Conservation (phyloP, 2,113 vertebrate species). For the Brachyhypopomus occidentalis region DNA sequence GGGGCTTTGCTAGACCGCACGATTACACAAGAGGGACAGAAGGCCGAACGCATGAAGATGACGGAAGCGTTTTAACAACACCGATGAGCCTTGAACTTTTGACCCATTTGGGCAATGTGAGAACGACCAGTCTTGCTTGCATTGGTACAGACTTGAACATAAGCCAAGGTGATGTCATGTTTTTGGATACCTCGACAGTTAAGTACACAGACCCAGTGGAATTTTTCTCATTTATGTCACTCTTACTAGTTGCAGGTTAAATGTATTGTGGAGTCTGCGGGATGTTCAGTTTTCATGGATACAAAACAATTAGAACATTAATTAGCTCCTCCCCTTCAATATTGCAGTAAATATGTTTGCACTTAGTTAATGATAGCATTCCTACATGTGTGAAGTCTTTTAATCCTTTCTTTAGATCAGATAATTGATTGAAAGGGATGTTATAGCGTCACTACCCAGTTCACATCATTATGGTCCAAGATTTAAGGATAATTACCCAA, state of each 20-base stretch:
- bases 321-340: constrained; percentile 21
- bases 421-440: background rate
- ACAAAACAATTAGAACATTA: background rate
- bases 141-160: background rate
- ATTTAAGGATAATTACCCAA: background rate
- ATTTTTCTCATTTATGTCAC: background rate
- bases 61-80: background rate
- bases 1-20: background rate
- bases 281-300: background rate
- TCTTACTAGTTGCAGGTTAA: background rate
- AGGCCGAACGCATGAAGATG: background rate
- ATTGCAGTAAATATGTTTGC: constrained; percentile 11
- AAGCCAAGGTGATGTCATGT: background rate
- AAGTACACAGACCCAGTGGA: background rate
- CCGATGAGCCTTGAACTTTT: background rate
- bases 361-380: constrained; percentile 2
- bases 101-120: background rate
- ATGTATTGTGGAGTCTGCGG: background rate
- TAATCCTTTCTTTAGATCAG: constrained; percentile 22
- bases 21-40: background rate
- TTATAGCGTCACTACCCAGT: constrained; percentile 2
- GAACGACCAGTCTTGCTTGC: background rate
- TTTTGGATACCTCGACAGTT: background rate
- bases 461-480: background rate
- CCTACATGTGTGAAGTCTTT: constrained; percentile 21